Evolutionary conservation across 2,113 vertebrate genomes (phyloP).

Genomic region (Larimichthys crocea): DNA sequence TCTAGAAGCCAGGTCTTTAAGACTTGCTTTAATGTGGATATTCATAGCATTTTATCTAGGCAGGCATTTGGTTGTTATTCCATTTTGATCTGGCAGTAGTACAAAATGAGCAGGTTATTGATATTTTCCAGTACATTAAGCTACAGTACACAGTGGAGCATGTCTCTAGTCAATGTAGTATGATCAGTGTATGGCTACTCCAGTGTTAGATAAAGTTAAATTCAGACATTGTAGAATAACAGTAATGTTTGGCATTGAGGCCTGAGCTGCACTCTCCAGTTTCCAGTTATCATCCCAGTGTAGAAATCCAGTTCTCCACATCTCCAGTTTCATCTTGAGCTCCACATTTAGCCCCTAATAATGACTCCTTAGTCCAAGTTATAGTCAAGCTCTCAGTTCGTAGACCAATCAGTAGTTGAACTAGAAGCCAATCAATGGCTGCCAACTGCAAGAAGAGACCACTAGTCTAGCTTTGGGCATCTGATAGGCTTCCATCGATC

Average conservation of each 20-base stretch:
- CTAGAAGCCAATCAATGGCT: slow-evolving; percentile 66
- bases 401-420: slow-evolving; percentile 32
- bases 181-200: slow-evolving; percentile 75
- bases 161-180: slow-evolving; percentile 62
- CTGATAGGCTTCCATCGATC: slow-evolving; percentile 31
- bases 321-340: slow-evolving; percentile 27
- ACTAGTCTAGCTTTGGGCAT: slow-evolving; percentile 14
- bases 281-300: slow-evolving; percentile 64
- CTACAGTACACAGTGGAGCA: slow-evolving; percentile 67
- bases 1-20: slow-evolving; percentile 68
- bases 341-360: slow-evolving; percentile 19
- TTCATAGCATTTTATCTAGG: slow-evolving; percentile 66
- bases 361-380: slow-evolving; percentile 26
- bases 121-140: slow-evolving; percentile 69
- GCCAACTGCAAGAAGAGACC: slow-evolving; percentile 27
- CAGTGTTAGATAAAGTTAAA: slow-evolving; percentile 72
- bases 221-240: slow-evolving; percentile 58
- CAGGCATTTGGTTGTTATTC: slow-evolving; percentile 69
- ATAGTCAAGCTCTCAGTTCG: neutral
- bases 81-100: slow-evolving; percentile 68
- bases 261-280: slow-evolving; percentile 50
- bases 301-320: slow-evolving; percentile 55
- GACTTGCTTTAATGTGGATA: slow-evolving; percentile 67
- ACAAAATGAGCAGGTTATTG: slow-evolving; percentile 67
- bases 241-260: slow-evolving; percentile 67